Percentiles rank a stretch among this genome's conserved stretches.
These are phyloP conservation scores for Alcis repandata DNA, from an alignment of 2,888 invertebrate genomes.

Conservation along the genomic window DNA sequence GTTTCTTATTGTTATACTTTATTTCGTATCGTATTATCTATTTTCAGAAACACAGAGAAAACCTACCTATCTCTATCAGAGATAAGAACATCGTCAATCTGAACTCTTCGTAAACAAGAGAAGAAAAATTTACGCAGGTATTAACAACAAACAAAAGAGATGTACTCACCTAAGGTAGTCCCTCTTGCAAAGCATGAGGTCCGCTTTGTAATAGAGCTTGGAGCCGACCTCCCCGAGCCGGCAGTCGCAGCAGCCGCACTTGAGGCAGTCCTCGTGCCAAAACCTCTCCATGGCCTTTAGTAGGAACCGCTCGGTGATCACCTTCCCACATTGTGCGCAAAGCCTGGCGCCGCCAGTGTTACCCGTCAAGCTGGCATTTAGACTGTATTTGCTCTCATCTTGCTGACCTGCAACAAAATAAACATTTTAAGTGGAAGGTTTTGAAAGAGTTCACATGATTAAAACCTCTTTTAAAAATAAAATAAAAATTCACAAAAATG, in stretches of 20 bases:
- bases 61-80: background rate
- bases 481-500: no score
- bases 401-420: slow-evolving; percentile 70
- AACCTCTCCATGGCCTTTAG: slow-evolving; percentile 95
- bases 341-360: slow-evolving; percentile 84
- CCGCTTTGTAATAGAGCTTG: slow-evolving; percentile 95
- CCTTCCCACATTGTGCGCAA: slow-evolving; percentile 95
- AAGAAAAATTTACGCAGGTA: no score
- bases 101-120: background rate
- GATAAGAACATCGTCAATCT: no score
- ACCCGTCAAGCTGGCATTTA: slow-evolving; percentile 68
- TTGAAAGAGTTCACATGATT: background rate
- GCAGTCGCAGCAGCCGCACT: slow-evolving; percentile 97
- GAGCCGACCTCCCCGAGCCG: slow-evolving; percentile 97
- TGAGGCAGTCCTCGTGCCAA: slow-evolving; percentile 98
- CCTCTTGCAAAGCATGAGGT: slow-evolving; percentile 95
- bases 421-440: background rate
- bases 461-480: background rate
- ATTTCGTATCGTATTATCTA: background rate
- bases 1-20: slow-evolving; percentile 5
- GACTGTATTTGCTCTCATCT: slow-evolving; percentile 79
- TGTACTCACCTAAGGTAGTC: slow-evolving; percentile 95
- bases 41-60: no score
- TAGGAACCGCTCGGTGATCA: slow-evolving; percentile 93
- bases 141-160: background rate